A percentile compares a stretch with the other conserved stretches of the same genome.
These are phyloP conservation scores for Sphaerophoria taeniata DNA, from an alignment of 2,888 invertebrate species.

Conservation along the genomic window DNA sequence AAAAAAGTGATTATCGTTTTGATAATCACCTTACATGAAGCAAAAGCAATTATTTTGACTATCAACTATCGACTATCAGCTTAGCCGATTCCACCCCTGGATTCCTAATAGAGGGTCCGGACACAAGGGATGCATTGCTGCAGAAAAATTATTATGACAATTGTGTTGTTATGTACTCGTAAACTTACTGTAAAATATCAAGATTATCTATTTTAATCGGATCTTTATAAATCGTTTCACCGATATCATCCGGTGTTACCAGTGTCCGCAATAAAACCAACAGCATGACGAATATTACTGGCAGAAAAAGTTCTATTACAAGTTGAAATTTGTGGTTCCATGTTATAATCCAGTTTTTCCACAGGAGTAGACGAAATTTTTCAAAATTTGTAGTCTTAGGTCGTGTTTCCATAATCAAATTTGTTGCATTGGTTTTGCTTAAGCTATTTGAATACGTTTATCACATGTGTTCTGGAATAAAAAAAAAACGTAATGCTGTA, in stretches of 20 bases:
- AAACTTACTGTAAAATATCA: slow-evolving; percentile 78
- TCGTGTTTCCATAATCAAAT: not conserved
- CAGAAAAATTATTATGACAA: too few species aligned
- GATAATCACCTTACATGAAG: too few species aligned
- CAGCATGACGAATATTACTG: slow-evolving; percentile 87
- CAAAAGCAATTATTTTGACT: too few species aligned
- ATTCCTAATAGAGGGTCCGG: too few species aligned
- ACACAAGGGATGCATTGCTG: too few species aligned
- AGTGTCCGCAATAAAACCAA: slow-evolving; percentile 88
- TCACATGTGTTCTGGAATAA: slow-evolving; percentile 33
- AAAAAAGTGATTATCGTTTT: too few species aligned
- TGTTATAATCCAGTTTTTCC: slow-evolving; percentile 93
- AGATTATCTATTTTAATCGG: slow-evolving; percentile 81
- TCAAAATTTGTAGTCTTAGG: slow-evolving; percentile 79
- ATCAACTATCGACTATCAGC: too few species aligned
- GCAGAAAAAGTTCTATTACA: slow-evolving; percentile 86
- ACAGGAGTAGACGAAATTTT: slow-evolving; percentile 89
- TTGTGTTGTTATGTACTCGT: too few species aligned
- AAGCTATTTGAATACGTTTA: not conserved
- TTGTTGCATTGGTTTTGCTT: slow-evolving; percentile 20
- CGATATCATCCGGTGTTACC: slow-evolving; percentile 84
- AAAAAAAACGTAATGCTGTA: not conserved
- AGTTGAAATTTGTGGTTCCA: slow-evolving; percentile 89
- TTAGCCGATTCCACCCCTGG: too few species aligned
- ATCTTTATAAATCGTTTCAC: slow-evolving; percentile 77